Evolutionary conservation across 2,888 invertebrate species (phyloP), one percentile per base, ranked within the genome.

Genomic region (Epinotia nisella): DNA sequence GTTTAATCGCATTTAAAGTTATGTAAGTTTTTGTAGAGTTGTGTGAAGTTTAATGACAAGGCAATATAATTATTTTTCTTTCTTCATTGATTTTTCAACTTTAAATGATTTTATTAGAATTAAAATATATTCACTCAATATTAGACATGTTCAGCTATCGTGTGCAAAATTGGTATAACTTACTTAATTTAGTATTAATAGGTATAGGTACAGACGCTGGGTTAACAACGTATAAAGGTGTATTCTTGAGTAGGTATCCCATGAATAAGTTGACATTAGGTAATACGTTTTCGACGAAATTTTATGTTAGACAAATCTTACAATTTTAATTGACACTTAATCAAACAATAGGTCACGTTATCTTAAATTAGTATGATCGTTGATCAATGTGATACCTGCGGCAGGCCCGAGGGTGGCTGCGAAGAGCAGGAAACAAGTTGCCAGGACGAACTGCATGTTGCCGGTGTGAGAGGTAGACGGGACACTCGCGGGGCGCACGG

Each of bases 351-450:
- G 41, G 10, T 67, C 45, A n/a, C 58, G 24, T 58, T 58, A 58
- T 58, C n/a, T 19, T 29, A 68, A 68, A n/a, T n/a, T n/a, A 49
- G 24, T 15, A 49, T 65, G 59, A 21, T 59, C 29, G n/a, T 21
- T 61, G 19, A 29, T 39, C 51, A 5, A 17, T 59, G 35, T 9
- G 61, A 62, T 73, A 95, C 95, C 95, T 93, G 94, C 89, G 69
- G 91, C 91, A 75, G 94, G 94, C 82, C 90, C 89, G 75, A 92
- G 83, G 83, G 91, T 92, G 82, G 93, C 93, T 86, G 93, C 94
- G 85, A 91, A 87, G 82, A 95, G 90, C 88, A 95, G 83, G 80
- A 94, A 85, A 86, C 94, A 91, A 83, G 94, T 89, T 85, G 94
- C 94, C 85, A 95, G 87, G 86, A 94, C 87, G 84, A 90, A 84